These are phyloP conservation scores for Ageneiosus marmoratus DNA, from an alignment of 2,113 vertebrate genomes.

Conservation along the genomic window DNA sequence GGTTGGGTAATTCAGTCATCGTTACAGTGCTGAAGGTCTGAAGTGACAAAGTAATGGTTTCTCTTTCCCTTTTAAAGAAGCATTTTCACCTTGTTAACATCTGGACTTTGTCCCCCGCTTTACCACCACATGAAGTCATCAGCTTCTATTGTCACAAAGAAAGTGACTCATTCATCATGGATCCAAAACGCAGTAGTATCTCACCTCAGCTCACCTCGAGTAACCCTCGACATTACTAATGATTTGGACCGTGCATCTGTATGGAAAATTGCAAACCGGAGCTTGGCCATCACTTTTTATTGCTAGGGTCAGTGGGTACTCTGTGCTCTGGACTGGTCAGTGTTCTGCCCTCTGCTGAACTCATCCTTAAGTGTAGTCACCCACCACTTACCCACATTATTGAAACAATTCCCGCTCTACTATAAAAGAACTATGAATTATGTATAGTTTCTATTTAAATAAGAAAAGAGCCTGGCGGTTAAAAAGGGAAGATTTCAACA, in stretches of 20 bases:
- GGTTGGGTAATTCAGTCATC: not conserved
- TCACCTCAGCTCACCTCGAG: constrained; percentile 24
- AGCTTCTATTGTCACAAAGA: constrained; percentile 34
- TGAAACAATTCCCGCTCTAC: constrained; percentile 32
- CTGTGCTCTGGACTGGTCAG: constrained; percentile 27
- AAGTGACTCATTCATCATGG: constrained; percentile 18
- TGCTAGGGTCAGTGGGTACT: constrained; percentile 50
- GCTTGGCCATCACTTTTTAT: constrained; percentile 36
- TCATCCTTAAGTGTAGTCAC: constrained; percentile 23
- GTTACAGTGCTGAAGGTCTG: not conserved
- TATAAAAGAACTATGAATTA: constrained; percentile 25
- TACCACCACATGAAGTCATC: constrained; percentile 6
- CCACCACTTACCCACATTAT: constrained; percentile 42
- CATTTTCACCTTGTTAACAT: not conserved
- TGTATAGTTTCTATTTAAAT: not conserved
- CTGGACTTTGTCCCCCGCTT: constrained; percentile 8
- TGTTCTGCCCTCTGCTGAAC: constrained; percentile 44
- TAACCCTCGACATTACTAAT: constrained; percentile 50
- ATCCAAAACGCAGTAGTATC: constrained; percentile 29
- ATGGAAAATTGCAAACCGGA: constrained; percentile 40
- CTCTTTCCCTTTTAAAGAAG: constrained; percentile 4
- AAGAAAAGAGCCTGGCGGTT: constrained; percentile 33
- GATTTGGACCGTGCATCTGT: constrained; percentile 22
- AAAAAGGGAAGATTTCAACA: constrained; percentile 39
- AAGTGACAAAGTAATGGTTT: constrained; percentile 8